Evolutionary conservation across 2,113 vertebrate species (phyloP).

Genomic region (Bombycilla garrulus): DNA sequence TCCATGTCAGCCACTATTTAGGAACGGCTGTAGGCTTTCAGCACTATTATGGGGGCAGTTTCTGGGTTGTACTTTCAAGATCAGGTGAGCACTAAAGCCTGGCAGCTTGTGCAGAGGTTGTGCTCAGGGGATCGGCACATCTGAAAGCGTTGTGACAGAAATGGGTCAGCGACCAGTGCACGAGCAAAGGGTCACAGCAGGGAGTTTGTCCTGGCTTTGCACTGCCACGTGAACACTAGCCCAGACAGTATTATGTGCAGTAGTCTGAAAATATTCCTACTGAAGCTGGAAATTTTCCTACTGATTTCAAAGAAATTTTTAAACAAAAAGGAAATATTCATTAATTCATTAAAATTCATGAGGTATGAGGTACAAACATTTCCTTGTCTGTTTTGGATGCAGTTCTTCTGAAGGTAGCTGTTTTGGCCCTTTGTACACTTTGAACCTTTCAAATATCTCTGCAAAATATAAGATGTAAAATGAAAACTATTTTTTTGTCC

Average conservation of each 20-base stretch:
- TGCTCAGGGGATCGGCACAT: not conserved
- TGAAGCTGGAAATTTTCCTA: not conserved
- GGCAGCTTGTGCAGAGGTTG: not conserved
- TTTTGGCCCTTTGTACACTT: not conserved
- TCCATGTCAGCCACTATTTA: not conserved
- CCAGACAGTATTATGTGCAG: not conserved
- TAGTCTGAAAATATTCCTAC: not conserved
- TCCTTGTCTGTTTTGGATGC: not conserved
- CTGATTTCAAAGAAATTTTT: not conserved
- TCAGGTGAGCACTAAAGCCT: not conserved
- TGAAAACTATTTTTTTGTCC: not conserved
- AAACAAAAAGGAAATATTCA: not conserved
- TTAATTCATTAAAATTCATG: not conserved
- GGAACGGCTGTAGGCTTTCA: not conserved
- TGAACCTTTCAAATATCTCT: not conserved
- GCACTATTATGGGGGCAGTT: not conserved
- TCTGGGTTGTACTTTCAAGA: not conserved
- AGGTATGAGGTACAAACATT: not conserved
- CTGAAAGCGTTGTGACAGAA: not conserved
- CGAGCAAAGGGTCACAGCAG: not conserved
- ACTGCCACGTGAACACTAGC: fast-evolving
- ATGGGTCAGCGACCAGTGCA: not conserved
- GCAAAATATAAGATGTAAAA: not conserved
- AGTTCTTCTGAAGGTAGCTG: not conserved
- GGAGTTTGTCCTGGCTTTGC: not conserved